Evolutionary conservation across 2,113 vertebrate genomes (phyloP).

Genomic region (Pomatostomus ruficeps): DNA sequence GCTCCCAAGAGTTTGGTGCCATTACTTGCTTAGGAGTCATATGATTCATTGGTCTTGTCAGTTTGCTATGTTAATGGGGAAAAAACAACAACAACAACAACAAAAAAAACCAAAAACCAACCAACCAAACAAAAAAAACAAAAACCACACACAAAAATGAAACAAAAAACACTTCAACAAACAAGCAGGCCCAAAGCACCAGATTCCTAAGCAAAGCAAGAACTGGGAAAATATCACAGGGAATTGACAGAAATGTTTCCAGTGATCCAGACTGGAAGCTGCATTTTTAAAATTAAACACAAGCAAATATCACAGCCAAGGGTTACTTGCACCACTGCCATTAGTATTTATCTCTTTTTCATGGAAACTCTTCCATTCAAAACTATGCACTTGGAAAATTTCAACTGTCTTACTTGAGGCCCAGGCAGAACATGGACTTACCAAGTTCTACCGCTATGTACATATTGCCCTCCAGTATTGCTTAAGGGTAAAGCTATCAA

Average conservation of each 20-base stretch:
- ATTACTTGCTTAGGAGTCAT: not conserved
- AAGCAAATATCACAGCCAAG: not conserved
- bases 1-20: not conserved
- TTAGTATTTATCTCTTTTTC: not conserved
- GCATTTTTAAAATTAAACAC: not conserved
- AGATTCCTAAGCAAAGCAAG: not conserved
- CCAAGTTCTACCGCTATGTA: not conserved
- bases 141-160: not conserved
- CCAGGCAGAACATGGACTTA: not conserved
- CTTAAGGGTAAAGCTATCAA: not conserved
- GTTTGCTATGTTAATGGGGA: not conserved
- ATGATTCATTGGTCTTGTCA: not conserved
- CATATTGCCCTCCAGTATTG: not conserved
- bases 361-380: not conserved
- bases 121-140: not conserved
- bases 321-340: not conserved
- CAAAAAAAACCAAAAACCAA: too few relatives aligned
- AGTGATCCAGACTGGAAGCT: not conserved
- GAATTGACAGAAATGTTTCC: fast-evolving
- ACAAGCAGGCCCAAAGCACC: not conserved
- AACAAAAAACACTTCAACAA: not conserved
- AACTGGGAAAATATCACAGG: not conserved
- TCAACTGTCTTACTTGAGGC: fast-evolving
- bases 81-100: not conserved
- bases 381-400: not conserved